Base-by-base conservation (phyloP, 2,888 invertebrate species). In the Antheraea assamensis region DNA sequence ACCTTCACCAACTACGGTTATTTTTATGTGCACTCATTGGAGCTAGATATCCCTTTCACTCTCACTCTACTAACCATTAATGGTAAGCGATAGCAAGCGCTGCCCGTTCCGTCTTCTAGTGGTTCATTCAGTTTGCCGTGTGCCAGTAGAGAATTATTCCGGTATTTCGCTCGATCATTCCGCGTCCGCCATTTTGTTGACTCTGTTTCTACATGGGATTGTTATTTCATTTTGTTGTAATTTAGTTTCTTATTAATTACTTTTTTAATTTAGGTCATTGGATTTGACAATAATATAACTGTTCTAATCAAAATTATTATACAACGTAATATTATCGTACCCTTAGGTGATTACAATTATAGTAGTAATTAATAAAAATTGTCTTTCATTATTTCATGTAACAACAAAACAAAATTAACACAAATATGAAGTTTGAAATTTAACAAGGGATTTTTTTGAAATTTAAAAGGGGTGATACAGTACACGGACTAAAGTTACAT, bases 1-100 rank as follows among this genome's bases (percentile, higher is more conserved):
- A 90, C 90, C 86, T 90, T 90, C 90, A 91, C 90, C 89, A 87
- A 85, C 80, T 76, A 84, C 80, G 78, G 80, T 84, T 83, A 82
- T 80, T 80, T 80, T 76, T 72, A 79, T 77, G 73, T 73, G 77
- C 78, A 79, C 80, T 83, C 78, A 73, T 79, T 72, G 52, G 74
- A 73, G 76, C 78, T 78, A 71, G 74, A 76, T 72, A 71, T 86
- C 87, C 82, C 82, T 83, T 76, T 90, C 85, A 64, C 77, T 75
- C 85, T 76, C 79, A 64, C 76, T 72, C 31, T 61, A 73, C 70
- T 72, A 64, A 61, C 66, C 72, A 75, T 68, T 64, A 75, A 75
- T 75, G 70, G 80, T 84, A 78, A 77, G 87, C 77, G 86, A 88
- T 72, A 80, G 80, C 78, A 74, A 79, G 78, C 75, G 77, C 75